Percentiles rank a stretch among this genome's conserved stretches.
Evolutionary conservation across 2,888 invertebrate species (phyloP).

Genomic region (Athalia rosae): DNA sequence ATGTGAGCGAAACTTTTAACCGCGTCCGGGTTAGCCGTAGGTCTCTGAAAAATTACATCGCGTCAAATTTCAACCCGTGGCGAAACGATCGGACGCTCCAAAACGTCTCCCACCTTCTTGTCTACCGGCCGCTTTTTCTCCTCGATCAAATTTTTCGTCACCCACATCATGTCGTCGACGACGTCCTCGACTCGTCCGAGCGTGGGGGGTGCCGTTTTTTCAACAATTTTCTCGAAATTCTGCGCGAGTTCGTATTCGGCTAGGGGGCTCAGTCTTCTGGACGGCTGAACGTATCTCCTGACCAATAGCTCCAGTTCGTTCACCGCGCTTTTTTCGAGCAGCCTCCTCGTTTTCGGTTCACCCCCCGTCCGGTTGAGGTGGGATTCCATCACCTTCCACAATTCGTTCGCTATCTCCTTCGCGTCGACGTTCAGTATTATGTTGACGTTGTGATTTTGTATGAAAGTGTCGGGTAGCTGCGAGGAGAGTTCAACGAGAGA

Average conservation of each 20-base stretch:
- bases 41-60: too few species aligned
- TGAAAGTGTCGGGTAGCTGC: too few species aligned
- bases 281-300: constrained; percentile 52
- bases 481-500: too few species aligned
- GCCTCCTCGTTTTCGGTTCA: not conserved
- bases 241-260: not conserved
- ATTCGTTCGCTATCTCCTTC: constrained; percentile 57
- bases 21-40: too few species aligned
- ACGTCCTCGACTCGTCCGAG: constrained; percentile 47
- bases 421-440: constrained; percentile 58
- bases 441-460: constrained; percentile 52
- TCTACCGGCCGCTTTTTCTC: too few species aligned
- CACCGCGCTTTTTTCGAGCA: constrained; percentile 4
- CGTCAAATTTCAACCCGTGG: too few species aligned
- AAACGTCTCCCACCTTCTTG: too few species aligned
- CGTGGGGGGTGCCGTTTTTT: too few species aligned
- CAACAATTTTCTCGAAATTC: constrained; percentile 3
- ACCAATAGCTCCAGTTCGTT: constrained; percentile 52
- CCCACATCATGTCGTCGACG: constrained; percentile 53
- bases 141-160: not conserved
- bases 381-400: constrained; percentile 55
- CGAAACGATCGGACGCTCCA: too few species aligned
- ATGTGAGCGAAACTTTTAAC: too few species aligned
- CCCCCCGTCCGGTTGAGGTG: constrained; percentile 47
- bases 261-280: constrained; percentile 49